Conservation (phyloP, 2,888 invertebrate species). For the Sarcophaga rosellei region DNA sequence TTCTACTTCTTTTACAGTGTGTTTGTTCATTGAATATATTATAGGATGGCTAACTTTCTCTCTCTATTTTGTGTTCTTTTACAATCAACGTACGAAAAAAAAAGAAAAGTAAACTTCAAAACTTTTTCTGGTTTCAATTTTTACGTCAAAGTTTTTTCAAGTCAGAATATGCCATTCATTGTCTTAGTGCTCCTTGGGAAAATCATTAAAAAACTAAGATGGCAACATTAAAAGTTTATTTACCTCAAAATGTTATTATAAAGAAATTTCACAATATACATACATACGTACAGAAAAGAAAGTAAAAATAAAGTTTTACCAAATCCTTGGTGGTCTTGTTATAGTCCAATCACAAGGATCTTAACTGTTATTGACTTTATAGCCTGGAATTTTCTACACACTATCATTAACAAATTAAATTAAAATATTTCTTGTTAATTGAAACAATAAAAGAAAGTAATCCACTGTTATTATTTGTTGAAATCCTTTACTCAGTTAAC, state of each 20-base stretch:
- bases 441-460: too few relatives aligned
- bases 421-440: too few relatives aligned
- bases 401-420: too few relatives aligned
- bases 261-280: not conserved
- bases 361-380: too few relatives aligned
- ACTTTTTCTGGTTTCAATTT: constrained; percentile 21
- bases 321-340: too few relatives aligned
- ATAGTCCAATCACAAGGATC: too few relatives aligned
- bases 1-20: too few relatives aligned
- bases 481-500: too few relatives aligned
- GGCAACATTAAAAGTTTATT: constrained; percentile 57
- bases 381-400: too few relatives aligned
- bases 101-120: constrained; percentile 27
- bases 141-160: not conserved
- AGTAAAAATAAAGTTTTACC: too few relatives aligned
- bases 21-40: constrained; percentile 37
- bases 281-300: too few relatives aligned
- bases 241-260: constrained; percentile 31
- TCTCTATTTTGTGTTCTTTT: not conserved
- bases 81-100: constrained; percentile 57
- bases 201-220: constrained; percentile 31
- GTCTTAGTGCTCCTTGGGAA: constrained; percentile 40
- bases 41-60: constrained; percentile 41
- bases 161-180: constrained; percentile 18
- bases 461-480: too few relatives aligned